Evolutionary conservation across 2,113 vertebrate species (phyloP).

Genomic region (Polyodon spathula): DNA sequence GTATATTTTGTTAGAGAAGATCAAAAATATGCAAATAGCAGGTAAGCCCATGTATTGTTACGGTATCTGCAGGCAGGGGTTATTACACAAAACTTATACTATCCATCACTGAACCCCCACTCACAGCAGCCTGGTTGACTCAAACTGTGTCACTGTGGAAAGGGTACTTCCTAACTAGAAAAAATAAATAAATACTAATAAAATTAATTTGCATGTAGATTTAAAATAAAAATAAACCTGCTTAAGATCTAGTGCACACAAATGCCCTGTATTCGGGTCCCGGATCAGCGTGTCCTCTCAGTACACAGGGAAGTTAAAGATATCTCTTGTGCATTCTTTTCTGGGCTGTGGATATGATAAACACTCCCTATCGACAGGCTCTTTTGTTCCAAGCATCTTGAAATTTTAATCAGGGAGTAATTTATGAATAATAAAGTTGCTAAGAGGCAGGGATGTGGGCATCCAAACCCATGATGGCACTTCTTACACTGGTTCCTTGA

Average conservation of each 20-base stretch:
- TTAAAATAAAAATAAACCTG: no score
- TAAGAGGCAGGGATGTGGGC: background rate
- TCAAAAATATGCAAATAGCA: no score
- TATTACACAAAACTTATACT: no score
- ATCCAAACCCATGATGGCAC: conserved; percentile 13
- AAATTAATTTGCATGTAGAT: no score
- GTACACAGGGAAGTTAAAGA: background rate
- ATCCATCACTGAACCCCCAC: no score
- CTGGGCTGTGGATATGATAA: conserved; percentile 31
- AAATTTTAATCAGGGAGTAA: conserved; percentile 29
- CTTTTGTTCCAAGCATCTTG: conserved; percentile 23
- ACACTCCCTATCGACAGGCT: conserved; percentile 20
- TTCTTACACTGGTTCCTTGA: conserved; percentile 7
- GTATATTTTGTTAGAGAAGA: no score
- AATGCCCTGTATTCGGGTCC: conserved; percentile 30
- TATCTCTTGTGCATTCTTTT: conserved; percentile 23
- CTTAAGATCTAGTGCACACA: background rate
- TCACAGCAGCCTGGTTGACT: no score
- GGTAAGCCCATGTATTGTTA: no score
- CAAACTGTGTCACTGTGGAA: no score
- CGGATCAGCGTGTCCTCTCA: conserved; percentile 39
- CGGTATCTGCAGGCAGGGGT: no score
- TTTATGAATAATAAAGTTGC: conserved; percentile 13
- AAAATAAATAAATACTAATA: conserved; percentile 27
- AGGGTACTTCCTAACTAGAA: no score